phyloP scores from a whole-genome alignment of 2,797 vertebrate genomes.

The Darevskia mixta region DNA sequence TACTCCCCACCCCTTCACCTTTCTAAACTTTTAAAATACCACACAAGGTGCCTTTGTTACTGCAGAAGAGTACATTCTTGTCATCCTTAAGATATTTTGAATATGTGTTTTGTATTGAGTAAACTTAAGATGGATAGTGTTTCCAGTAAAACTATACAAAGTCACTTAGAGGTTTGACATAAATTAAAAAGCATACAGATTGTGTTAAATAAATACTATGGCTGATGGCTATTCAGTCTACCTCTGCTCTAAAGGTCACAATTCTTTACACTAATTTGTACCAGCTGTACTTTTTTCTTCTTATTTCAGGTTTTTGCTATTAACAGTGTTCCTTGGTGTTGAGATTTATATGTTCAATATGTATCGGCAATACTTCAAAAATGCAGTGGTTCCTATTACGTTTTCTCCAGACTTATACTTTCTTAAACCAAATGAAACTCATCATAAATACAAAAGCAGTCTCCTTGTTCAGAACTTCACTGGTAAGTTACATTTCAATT shows the following conservation, averaged over 20 bases:
- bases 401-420: slow-evolving; percentile 90
- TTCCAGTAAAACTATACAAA: not conserved
- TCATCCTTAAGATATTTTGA: not conserved
- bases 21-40: too few species aligned
- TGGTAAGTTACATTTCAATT: slow-evolving; percentile 77
- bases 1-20: too few species aligned
- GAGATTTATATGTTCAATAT: slow-evolving; percentile 86
- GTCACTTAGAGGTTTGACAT: too few species aligned
- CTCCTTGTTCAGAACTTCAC: slow-evolving; percentile 93
- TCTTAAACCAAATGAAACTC: slow-evolving; percentile 81
- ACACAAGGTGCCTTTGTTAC: not conserved
- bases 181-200: too few species aligned
- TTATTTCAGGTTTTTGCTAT: slow-evolving; percentile 86
- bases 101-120: not conserved
- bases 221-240: not conserved
- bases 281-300: slow-evolving; percentile 17
- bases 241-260: not conserved
- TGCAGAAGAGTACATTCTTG: not conserved
- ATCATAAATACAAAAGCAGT: slow-evolving; percentile 85
- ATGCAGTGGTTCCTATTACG: slow-evolving; percentile 78
- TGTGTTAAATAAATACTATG: too few species aligned
- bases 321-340: slow-evolving; percentile 89
- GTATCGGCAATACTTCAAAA: slow-evolving; percentile 87
- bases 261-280: not conserved
- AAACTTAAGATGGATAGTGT: not conserved